Evolutionary conservation across 2,888 invertebrate genomes (phyloP).

Genomic region (Drosophila subsilvestris): DNA sequence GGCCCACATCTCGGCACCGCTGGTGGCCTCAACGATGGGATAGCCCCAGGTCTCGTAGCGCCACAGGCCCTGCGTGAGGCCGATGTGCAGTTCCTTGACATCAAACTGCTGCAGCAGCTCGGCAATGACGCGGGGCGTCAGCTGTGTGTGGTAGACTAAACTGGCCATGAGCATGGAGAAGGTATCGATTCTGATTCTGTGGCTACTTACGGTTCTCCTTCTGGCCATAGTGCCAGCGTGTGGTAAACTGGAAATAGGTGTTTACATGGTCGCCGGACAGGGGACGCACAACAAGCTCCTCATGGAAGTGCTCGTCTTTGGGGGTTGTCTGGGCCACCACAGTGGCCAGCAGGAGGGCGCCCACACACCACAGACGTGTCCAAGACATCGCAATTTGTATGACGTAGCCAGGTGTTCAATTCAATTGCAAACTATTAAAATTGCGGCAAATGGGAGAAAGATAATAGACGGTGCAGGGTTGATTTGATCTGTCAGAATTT

Average conservation of each 20-base stretch:
- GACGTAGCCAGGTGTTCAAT: neutral
- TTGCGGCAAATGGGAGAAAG: slow-evolving; percentile 3
- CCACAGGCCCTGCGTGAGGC: slow-evolving; percentile 97
- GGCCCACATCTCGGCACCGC: slow-evolving; percentile 97
- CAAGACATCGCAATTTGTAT: neutral
- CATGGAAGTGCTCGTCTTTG: slow-evolving; percentile 89
- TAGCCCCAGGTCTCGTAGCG: slow-evolving; percentile 97
- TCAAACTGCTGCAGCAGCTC: slow-evolving; percentile 93
- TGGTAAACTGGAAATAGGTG: slow-evolving; percentile 95
- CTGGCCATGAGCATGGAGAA: slow-evolving; percentile 6
- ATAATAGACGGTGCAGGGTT: slow-evolving; percentile 7
- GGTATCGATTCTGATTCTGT: slow-evolving; percentile 1
- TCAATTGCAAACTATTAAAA: slow-evolving; percentile 11
- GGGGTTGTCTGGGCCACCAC: slow-evolving; percentile 21
- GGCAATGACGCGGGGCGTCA: slow-evolving; percentile 94
- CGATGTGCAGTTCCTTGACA: slow-evolving; percentile 95
- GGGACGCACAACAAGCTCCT: slow-evolving; percentile 95
- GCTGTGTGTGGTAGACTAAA: slow-evolving; percentile 91
- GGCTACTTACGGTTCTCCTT: slow-evolving; percentile 87
- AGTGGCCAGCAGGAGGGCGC: slow-evolving; percentile 18
- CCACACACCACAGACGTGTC: neutral
- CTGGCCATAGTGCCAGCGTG: slow-evolving; percentile 88
- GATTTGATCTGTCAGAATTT: neutral
- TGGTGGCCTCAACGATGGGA: slow-evolving; percentile 94
- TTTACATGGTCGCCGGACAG: slow-evolving; percentile 93